These are phyloP conservation scores for Dendropsophus ebraccatus DNA, from an alignment of 2,113 vertebrate species.

Conservation along the genomic window DNA sequence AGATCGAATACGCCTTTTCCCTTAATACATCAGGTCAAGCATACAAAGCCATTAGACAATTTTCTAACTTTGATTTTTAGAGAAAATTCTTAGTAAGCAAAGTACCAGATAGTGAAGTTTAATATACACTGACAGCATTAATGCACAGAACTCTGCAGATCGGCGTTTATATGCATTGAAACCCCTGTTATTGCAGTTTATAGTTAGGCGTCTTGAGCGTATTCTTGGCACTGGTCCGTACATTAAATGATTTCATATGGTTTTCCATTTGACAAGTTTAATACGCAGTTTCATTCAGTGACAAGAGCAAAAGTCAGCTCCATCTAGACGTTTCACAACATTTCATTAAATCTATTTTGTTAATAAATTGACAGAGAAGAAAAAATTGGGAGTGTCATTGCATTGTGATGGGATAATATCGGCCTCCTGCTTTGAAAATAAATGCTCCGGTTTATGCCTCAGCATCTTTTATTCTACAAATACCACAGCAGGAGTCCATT, in stretches of 20 bases:
- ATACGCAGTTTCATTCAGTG: neutral
- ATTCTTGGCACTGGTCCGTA: slow-evolving; percentile 24
- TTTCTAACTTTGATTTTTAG: slow-evolving; percentile 29
- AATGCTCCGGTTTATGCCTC: slow-evolving; percentile 41
- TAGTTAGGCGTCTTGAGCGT: neutral
- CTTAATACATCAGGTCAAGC: slow-evolving; percentile 16
- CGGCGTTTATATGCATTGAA: slow-evolving; percentile 1
- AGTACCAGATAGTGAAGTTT: neutral
- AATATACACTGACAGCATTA: slow-evolving; percentile 32
- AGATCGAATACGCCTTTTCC: neutral
- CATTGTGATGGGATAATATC: slow-evolving; percentile 56
- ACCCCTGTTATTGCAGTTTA: slow-evolving; percentile 12
- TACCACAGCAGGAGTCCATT: slow-evolving; percentile 58
- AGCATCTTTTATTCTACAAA: slow-evolving; percentile 50
- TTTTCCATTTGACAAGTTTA: neutral
- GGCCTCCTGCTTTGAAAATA: slow-evolving; percentile 54
- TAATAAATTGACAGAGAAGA: slow-evolving; percentile 47
- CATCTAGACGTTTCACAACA: slow-evolving; percentile 12
- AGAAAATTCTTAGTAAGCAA: slow-evolving; percentile 14
- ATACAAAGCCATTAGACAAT: slow-evolving; percentile 42
- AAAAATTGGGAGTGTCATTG: slow-evolving; percentile 46
- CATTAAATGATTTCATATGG: slow-evolving; percentile 32
- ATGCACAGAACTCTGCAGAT: neutral
- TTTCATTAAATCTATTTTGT: slow-evolving; percentile 43
- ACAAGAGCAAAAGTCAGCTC: slow-evolving; percentile 29